Percentiles rank a stretch among this genome's conserved stretches.
Evolutionary conservation across 2,113 vertebrate genomes (phyloP).

Genomic region (Dasyornis broadbenti): DNA sequence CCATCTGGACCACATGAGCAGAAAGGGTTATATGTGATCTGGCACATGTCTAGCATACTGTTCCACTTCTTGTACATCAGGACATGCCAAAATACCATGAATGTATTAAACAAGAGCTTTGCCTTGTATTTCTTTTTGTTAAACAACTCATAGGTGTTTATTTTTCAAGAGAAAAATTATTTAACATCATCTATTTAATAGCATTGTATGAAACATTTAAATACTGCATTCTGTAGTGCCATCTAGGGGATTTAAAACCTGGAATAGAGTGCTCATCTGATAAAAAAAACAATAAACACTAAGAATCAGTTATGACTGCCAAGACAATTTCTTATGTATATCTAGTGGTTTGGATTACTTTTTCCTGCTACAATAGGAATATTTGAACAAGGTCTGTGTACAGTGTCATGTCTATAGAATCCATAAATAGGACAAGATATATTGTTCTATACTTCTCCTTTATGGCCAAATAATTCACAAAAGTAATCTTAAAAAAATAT

Average conservation of each 20-base stretch:
- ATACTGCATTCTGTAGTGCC: conserved; percentile 76
- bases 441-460: background rate
- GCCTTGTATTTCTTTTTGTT: conserved; percentile 17
- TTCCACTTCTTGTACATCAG: background rate
- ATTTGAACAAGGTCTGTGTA: background rate
- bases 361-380: conserved; percentile 24
- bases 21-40: conserved; percentile 13
- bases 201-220: conserved; percentile 54
- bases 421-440: background rate
- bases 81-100: conserved; percentile 10
- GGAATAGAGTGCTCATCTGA: background rate
- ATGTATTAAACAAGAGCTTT: background rate
- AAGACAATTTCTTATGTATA: conserved; percentile 20
- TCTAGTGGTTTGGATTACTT: background rate
- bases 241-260: conserved; percentile 74
- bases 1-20: conserved; percentile 48
- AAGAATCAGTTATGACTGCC: conserved; percentile 18
- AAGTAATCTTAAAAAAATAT: conserved; percentile 36
- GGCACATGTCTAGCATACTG: background rate
- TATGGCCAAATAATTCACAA: conserved; percentile 50
- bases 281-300: conserved; percentile 1
- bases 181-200: conserved; percentile 41
- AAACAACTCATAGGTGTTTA: conserved; percentile 36
- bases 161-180: conserved; percentile 55
- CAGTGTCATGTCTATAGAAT: background rate